Conservation (phyloP, 1,140 invertebrate species). For the Diplogasteroides magnus region DNA sequence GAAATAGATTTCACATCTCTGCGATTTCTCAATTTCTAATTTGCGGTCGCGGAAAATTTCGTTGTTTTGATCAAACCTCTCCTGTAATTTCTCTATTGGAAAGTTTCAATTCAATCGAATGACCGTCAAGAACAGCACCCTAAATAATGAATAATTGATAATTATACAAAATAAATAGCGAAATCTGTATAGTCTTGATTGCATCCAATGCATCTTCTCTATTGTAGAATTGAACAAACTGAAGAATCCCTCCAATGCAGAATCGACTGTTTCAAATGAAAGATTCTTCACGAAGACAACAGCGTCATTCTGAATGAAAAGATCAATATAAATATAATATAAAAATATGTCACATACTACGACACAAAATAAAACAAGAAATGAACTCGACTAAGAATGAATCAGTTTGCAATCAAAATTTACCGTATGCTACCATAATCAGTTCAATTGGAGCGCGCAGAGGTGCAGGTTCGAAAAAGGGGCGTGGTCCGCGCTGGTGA, state of each 20-base stretch:
- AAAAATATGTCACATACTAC: too few relatives aligned
- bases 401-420: too few relatives aligned
- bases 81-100: conserved; percentile 25
- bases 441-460: too few relatives aligned
- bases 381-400: too few relatives aligned
- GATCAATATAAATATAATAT: too few relatives aligned
- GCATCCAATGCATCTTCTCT: conserved; percentile 71
- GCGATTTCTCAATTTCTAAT: too few relatives aligned
- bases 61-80: conserved; percentile 72
- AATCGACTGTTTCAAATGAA: conserved; percentile 80
- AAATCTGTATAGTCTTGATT: conserved; percentile 75
- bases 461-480: too few relatives aligned
- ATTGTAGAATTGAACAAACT: conserved; percentile 79
- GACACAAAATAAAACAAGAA: too few relatives aligned
- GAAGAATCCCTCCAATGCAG: conserved; percentile 72
- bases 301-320: conserved; percentile 26
- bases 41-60: too few relatives aligned
- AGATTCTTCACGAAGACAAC: conserved; percentile 87
- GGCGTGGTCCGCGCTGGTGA: too few relatives aligned
- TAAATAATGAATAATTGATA: conserved; percentile 29
- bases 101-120: conserved; percentile 81
- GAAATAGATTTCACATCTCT: too few relatives aligned
- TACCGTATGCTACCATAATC: too few relatives aligned
- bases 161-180: not conserved
- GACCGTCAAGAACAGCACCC: conserved; percentile 70